These are phyloP conservation scores for Lucinisca nassula DNA, from an alignment of 2,888 invertebrate species.

Conservation along the genomic window DNA sequence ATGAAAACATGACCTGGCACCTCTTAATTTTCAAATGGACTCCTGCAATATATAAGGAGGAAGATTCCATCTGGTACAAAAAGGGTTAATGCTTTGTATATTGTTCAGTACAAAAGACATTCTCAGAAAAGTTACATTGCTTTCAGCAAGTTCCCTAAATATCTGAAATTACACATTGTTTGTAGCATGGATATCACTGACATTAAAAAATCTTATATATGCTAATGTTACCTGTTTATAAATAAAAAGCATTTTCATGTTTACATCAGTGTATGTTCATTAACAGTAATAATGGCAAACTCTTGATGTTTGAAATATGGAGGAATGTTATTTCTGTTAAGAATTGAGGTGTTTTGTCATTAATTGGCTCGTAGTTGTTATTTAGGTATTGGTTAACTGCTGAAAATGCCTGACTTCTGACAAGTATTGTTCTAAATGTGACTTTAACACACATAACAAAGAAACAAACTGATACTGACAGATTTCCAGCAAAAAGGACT, in stretches of 20 bases:
- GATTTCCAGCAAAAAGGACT: neutral
- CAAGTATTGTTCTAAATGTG: neutral
- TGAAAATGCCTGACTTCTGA: neutral
- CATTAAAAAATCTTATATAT: neutral
- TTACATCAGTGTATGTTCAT: neutral
- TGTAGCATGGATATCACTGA: neutral
- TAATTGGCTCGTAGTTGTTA: conserved; percentile 12
- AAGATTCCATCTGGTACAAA: too few relatives aligned
- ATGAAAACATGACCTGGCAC: too few relatives aligned
- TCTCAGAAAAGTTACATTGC: too few relatives aligned
- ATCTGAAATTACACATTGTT: neutral
- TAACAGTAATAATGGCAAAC: neutral
- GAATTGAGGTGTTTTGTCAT: neutral
- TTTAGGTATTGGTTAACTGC: neutral
- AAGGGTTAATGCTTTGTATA: too few relatives aligned
- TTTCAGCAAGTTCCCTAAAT: too few relatives aligned
- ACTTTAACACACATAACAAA: neutral
- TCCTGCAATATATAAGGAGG: too few relatives aligned
- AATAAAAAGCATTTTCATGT: neutral
- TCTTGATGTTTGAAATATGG: neutral
- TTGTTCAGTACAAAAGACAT: too few relatives aligned
- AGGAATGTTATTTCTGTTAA: neutral
- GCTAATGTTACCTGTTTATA: neutral
- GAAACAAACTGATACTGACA: neutral
- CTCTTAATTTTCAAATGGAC: too few relatives aligned